phyloP scores from a whole-genome alignment of 2,888 invertebrate species.

The Didymodactylos carnosus region DNA sequence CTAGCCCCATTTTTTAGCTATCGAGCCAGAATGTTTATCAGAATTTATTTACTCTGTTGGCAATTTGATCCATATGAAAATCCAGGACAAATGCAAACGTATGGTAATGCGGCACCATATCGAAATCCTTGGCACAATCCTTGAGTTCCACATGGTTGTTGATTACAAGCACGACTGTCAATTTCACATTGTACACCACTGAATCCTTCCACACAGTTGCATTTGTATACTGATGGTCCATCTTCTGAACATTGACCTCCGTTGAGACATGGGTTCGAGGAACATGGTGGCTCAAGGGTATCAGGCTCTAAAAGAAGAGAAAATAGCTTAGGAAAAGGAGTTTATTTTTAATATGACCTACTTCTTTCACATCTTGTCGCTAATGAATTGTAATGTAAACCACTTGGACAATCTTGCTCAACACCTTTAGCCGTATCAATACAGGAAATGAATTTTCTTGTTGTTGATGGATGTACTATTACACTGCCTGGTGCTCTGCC shows the following conservation, averaged over 20 bases:
- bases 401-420: background rate
- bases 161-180: background rate
- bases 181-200: background rate
- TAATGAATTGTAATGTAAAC: background rate
- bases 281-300: background rate
- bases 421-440: background rate
- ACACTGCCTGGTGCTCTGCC: background rate
- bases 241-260: background rate
- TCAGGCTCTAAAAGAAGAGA: background rate
- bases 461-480: background rate
- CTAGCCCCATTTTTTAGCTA: too few species aligned
- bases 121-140: background rate
- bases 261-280: background rate
- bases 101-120: background rate
- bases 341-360: background rate
- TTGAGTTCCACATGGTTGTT: background rate
- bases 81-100: background rate
- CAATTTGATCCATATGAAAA: background rate
- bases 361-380: background rate
- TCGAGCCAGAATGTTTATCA: too few species aligned
- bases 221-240: background rate
- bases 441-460: background rate
- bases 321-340: background rate
- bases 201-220: background rate
- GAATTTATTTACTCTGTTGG: background rate